phyloP scores from a whole-genome alignment of 2,888 invertebrate genomes.

The Prosapia bicincta region DNA sequence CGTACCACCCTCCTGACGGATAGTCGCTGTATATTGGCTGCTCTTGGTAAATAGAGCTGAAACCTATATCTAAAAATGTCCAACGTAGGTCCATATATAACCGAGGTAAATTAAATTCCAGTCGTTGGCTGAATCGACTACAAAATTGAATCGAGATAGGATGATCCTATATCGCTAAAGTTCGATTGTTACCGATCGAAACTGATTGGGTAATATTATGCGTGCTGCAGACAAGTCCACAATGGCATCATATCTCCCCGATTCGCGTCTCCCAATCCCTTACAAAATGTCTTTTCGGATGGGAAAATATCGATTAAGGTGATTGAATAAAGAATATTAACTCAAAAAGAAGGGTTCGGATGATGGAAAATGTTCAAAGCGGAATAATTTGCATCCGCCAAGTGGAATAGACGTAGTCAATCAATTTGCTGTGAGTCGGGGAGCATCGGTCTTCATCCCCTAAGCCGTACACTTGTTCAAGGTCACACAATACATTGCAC shows the following conservation, averaged over 20 bases:
- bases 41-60: neutral
- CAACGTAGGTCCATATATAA: neutral
- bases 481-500: too few relatives aligned
- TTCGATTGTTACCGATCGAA: neutral
- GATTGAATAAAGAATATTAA: neutral
- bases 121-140: neutral
- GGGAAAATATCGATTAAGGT: neutral
- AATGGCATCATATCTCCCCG: neutral
- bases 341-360: neutral
- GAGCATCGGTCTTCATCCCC: neutral
- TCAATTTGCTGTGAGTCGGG: neutral
- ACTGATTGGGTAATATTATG: neutral
- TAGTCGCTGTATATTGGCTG: neutral
- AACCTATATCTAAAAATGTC: neutral
- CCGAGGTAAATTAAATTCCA: neutral
- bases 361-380: neutral
- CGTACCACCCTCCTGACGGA: neutral
- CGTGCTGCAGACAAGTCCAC: neutral
- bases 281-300: neutral
- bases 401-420: neutral
- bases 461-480: too few relatives aligned
- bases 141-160: neutral
- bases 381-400: neutral
- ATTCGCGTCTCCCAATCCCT: neutral
- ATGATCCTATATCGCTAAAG: neutral